phyloP scores from a whole-genome alignment of 2,113 vertebrate species.

The Serinus canaria region DNA sequence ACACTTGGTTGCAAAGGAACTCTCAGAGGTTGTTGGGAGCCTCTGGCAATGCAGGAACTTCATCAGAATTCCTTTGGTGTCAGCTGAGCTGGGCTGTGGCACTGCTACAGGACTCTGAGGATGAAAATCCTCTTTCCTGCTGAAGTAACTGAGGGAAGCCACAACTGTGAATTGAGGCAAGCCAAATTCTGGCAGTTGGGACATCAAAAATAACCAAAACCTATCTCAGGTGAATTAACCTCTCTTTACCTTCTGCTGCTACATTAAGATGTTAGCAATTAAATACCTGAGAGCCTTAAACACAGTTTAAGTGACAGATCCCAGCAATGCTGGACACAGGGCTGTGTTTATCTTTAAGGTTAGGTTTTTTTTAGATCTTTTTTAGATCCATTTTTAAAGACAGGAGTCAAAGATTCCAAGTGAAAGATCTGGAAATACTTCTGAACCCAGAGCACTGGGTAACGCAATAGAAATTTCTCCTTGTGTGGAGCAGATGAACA shows the following conservation, averaged over 20 bases:
- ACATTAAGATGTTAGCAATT: background rate
- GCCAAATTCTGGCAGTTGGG: background rate
- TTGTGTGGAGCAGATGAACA: background rate
- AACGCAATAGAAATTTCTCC: background rate
- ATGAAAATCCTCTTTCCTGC: background rate
- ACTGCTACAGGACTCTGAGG: background rate
- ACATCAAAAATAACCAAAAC: background rate
- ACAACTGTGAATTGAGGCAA: background rate
- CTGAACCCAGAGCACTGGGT: background rate
- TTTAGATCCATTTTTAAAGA: background rate
- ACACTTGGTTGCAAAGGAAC: background rate
- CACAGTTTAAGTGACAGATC: background rate
- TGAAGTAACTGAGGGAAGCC: background rate
- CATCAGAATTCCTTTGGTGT: background rate
- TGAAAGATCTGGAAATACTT: background rate
- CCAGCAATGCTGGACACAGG: background rate
- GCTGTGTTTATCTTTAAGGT: background rate
- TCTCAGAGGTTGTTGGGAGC: background rate
- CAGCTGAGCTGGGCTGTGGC: background rate
- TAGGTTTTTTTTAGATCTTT: no score
- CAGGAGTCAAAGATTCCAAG: background rate
- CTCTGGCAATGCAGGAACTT: background rate
- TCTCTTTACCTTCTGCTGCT: background rate
- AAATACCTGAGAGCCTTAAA: background rate
- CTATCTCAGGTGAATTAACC: background rate